Base-by-base conservation (phyloP, 2,888 invertebrate genomes). In the Alsophila aescularia region DNA sequence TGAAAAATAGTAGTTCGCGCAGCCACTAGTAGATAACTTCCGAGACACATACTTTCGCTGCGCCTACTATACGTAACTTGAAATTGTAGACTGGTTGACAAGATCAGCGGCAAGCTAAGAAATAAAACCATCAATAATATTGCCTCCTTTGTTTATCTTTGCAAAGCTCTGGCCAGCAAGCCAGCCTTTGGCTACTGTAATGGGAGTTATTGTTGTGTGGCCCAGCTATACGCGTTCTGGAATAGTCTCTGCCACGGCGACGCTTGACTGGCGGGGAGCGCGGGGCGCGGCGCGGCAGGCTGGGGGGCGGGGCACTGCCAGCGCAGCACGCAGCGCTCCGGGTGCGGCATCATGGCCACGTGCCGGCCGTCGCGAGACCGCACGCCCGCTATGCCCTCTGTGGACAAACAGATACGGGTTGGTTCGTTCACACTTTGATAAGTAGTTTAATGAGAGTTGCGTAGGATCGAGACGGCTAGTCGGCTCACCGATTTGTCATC, bases 301-400 rank as follows among this genome's bases (percentile, higher is more conserved):
- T 66, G 31, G 77, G 77, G 58, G 77, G 95, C 94, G 0, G 98
- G 95, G 95, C 98, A 97, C 85, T 99, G 98, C 96, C 97, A 98
- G 67, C 95, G 94, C 68, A 96, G 93, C 57, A 96, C 94, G 77
- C 97, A 97, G 59, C 99, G 94, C 88, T 99, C 99, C 0, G 99
- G 99, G 92, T 99, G 99, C 2, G 99, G 99, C 99, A 99, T 99
- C 94, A 99, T 94, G 0, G 98, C 99, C 68, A 99, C 92, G 87
- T 99, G 99, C 3, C 99, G 94, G 0, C 99, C 99, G 88, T 99
- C 96, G 0, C 83, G 75, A 0, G 99, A 99, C 69, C 98, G 96
- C 50, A 99, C 87, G 10, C 96, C 98, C 16, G 99, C 99, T 60
- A 98, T 93, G 15, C 98, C 98, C 69, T 93, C 95, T 93, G 85